Evolutionary conservation across 1,140 invertebrate genomes (phyloP), one percentile per base, ranked within the genome.

Genomic region (Cepaea nemoralis): DNA sequence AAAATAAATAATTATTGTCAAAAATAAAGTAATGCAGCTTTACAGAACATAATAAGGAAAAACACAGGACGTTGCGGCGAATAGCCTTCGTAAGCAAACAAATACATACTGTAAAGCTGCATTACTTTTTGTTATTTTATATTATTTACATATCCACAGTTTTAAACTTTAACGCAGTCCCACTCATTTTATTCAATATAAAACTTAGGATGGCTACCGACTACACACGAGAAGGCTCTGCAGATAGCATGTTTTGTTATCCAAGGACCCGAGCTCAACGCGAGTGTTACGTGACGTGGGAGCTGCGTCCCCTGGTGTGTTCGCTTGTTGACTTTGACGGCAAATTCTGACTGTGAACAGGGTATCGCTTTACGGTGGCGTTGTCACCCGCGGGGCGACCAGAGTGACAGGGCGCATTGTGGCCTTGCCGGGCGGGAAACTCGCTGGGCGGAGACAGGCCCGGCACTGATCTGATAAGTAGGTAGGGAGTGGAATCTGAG

Each of bases 291-390:
- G 59, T 31, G n/a, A 63, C n/a, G n/a, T 31, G n/a, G n/a, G n/a
- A 31, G n/a, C 59, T 27, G 22, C n/a, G 59, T 31, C n/a, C 59
- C 27, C 59, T 63, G 59, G n/a, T 63, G 59, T 16, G 59, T 63
- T 63, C 27, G 59, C 59, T 63, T 63, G 59, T 63, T 63, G 59
- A 63, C 59, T 63, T 63, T 63, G 59, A 63, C 59, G 59, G 59
- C 59, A 31, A 3, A 63, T 31, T 31, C 59, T 63, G 27, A 27
- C 59, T 63, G 59, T 63, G 59, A 63, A 63, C 59, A 31, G 19
- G 59, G n/a, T 63, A 63, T 63, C 59, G 27, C 59, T 63, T 55
- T 63, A 27, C 59, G 1, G 59, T 2, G 2, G n/a, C 59, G 59
- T 27, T 63, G 59, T 63, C n/a, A 63, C 59, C n/a, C 59, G 59